Evolutionary conservation across 2,113 vertebrate genomes (phyloP), one percentile per base, ranked within the genome.

Genomic region (Hippocampus comes): DNA sequence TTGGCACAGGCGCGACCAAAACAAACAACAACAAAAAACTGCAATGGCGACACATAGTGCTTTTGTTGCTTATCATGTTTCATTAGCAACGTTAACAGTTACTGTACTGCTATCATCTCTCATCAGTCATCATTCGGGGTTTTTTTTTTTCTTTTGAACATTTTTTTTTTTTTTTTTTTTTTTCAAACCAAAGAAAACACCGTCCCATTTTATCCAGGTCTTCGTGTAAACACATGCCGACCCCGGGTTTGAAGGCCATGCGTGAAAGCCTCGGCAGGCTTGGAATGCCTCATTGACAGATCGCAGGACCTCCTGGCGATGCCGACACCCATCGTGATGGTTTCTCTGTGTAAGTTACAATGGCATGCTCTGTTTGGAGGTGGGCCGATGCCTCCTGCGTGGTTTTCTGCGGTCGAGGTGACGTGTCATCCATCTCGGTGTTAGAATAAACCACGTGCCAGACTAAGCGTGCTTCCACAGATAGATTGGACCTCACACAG

Each of bases 401-500:
- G 63, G 63, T 65, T 65, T 65, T 46, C 63, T 65, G 38, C 21
- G 23, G 63, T 42, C 21, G 41, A 65, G 43, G n/a, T 46, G 63
- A 65, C 18, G 5, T 25, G 21, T 46, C 21, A 65, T 65, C 41
- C 3, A n/a, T 65, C 63, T 65, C 49, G 64, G n/a, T 25, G n/a
- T 18, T 66, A 23, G 23, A 66, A 15, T 66, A 66, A 48, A 66
- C 42, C 64, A 66, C 15, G 43, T 66, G 43, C 64, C 14, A 66
- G 42, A 49, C 23, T 48, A 48, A 27, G 64, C n/a, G 49, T 65
- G 21, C 41, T 4, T 46, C 63, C 63, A 65, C 21, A 65, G 41
- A 65, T 25, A 48, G 64, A 66, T 27, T 27, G 64, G 43, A 66
- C 42, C 64, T 66, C 64, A 48, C 64, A 49, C 64, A 66, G 43